Conservation (phyloP, 2,888 invertebrate species). For the Tetragonula carbonaria region DNA sequence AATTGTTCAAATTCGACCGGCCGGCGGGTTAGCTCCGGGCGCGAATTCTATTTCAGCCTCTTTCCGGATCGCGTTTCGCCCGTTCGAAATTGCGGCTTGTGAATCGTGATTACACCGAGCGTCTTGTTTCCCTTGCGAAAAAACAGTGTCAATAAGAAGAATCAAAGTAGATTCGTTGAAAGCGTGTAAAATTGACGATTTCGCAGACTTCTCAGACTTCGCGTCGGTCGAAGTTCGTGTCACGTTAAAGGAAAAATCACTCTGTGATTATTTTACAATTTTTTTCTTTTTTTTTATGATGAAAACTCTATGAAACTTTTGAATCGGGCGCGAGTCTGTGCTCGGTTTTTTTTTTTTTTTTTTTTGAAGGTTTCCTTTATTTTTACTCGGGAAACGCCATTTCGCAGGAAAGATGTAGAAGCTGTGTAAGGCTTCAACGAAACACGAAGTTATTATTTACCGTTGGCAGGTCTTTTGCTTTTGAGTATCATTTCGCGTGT, state of each 20-base stretch:
- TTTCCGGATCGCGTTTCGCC: constrained; percentile 9
- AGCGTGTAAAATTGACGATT: no score
- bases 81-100: constrained; percentile 6
- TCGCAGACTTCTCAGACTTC: no score
- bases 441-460: constrained; percentile 17
- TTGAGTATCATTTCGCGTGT: background rate
- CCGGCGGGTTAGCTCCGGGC: background rate
- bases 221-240: no score
- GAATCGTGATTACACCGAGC: background rate
- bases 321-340: background rate
- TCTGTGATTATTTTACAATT: no score
- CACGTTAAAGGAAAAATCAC: no score
- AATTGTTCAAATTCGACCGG: constrained; percentile 44
- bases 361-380: background rate
- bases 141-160: no score
- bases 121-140: background rate
- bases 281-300: no score
- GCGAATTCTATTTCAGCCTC: constrained; percentile 6
- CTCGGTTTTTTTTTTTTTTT: background rate
- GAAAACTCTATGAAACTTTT: no score
- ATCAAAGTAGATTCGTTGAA: no score
- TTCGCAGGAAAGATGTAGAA: background rate
- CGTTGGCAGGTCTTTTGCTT: background rate
- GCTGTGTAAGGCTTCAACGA: constrained; percentile 4
- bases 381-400: background rate